Evolutionary conservation across 2,113 vertebrate species (phyloP).

Genomic region (Mesitornis unicolor): DNA sequence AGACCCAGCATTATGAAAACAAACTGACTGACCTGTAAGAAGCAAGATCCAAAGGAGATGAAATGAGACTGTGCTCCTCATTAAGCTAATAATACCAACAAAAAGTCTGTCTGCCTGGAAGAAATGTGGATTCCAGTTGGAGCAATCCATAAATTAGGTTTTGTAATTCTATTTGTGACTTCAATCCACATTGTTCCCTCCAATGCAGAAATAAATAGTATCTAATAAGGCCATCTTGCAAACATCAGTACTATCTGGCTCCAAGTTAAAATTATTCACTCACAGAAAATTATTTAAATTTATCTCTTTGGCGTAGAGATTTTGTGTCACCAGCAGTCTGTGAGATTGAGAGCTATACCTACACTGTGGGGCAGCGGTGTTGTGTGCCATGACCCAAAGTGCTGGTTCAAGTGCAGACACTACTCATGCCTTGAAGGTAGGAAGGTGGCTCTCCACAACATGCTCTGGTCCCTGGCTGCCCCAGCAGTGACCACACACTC

Average conservation of each 20-base stretch:
- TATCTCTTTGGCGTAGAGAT: not conserved
- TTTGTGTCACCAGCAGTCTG: not conserved
- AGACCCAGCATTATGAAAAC: conserved; percentile 1
- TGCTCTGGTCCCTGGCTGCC: not conserved
- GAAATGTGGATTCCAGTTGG: conserved; percentile 49
- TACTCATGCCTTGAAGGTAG: fast-evolving
- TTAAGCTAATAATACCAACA: conserved; percentile 20
- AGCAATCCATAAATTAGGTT: conserved; percentile 39
- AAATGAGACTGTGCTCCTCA: conserved; percentile 17
- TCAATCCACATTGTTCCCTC: not conserved
- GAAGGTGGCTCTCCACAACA: fast-evolving
- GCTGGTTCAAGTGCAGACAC: not conserved
- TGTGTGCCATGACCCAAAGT: not conserved
- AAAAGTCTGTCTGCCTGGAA: conserved; percentile 26
- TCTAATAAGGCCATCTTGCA: conserved; percentile 10
- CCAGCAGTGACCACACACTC: not conserved
- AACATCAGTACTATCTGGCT: conserved; percentile 15
- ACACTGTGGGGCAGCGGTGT: fast-evolving
- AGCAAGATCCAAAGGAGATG: conserved; percentile 3
- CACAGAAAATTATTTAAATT: not conserved
- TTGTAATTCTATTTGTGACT: conserved; percentile 32
- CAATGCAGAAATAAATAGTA: conserved; percentile 20
- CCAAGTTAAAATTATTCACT: conserved; percentile 10
- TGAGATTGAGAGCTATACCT: not conserved
- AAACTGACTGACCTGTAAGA: not conserved